Evolutionary conservation across 2,113 vertebrate species (phyloP).

Genomic region (Heliornis fulica): DNA sequence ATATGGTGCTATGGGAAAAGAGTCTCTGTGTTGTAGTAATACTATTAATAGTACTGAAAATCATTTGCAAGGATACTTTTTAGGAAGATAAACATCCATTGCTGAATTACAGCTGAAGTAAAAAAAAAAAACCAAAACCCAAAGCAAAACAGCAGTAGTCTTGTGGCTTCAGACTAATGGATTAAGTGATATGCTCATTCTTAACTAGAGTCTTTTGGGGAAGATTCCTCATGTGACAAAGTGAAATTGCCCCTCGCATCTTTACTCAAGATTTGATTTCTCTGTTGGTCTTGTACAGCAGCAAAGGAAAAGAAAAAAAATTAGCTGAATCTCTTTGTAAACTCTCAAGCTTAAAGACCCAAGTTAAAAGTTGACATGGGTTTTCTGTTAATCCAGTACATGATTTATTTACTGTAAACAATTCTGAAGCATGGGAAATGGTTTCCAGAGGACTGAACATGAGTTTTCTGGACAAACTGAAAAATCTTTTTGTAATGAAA

Average conservation of each 20-base stretch:
- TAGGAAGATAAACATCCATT: background rate
- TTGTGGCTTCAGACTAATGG: background rate
- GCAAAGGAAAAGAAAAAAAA: background rate
- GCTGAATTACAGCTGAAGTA: background rate
- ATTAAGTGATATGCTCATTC: background rate
- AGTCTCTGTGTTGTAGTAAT: background rate
- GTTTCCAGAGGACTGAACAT: background rate
- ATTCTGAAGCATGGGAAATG: background rate
- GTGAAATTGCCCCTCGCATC: background rate
- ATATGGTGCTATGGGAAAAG: background rate
- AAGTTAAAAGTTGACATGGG: background rate
- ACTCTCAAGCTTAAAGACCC: background rate
- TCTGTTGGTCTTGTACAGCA: background rate
- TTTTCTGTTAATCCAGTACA: slow-evolving; percentile 22
- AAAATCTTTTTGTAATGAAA: slow-evolving; percentile 1
- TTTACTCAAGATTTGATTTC: background rate
- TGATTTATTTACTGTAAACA: slow-evolving; percentile 52
- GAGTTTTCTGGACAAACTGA: background rate
- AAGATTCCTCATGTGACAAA: background rate
- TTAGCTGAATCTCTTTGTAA: background rate
- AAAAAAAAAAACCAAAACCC: too few species aligned
- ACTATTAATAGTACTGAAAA: background rate
- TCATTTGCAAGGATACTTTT: background rate
- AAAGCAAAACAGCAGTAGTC: background rate
- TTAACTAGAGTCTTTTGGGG: background rate